phyloP scores from a whole-genome alignment of 2,888 invertebrate species.

The Suillia variegata region DNA sequence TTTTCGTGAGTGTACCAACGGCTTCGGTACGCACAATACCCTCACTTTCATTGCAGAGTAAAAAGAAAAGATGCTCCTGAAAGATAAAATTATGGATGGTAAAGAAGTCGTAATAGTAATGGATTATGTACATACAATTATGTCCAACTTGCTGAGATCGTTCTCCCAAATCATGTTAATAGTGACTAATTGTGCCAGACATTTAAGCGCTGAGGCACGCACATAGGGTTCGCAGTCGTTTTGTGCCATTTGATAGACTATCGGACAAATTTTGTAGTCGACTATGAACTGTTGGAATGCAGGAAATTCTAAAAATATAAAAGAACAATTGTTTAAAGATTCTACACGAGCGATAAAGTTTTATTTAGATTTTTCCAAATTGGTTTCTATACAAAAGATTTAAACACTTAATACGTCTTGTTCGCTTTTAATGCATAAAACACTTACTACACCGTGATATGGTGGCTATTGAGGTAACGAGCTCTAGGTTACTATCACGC shows the following conservation, averaged over 20 bases:
- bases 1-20: conserved; percentile 68
- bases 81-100: conserved; percentile 25
- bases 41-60: conserved; percentile 73
- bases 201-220: conserved; percentile 75
- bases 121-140: conserved; percentile 65
- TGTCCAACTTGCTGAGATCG: conserved; percentile 65
- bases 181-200: conserved; percentile 71
- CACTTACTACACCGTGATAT: conserved; percentile 74
- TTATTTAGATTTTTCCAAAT: neutral
- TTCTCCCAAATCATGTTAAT: conserved; percentile 73
- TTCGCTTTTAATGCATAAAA: too few relatives aligned
- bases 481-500: conserved; percentile 76
- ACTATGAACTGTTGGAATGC: conserved; percentile 75
- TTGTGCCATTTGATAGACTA: conserved; percentile 70
- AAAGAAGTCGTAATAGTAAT: too few relatives aligned
- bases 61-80: conserved; percentile 64
- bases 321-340: neutral
- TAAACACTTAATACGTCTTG: conserved; percentile 25
- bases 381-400: neutral
- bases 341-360: neutral
- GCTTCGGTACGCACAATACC: conserved; percentile 79
- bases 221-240: conserved; percentile 78
- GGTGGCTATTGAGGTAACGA: conserved; percentile 71
- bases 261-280: conserved; percentile 68
- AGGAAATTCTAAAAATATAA: conserved; percentile 69